phyloP scores from a whole-genome alignment of 2,888 invertebrate species.

The Sphaerophoria taeniata region DNA sequence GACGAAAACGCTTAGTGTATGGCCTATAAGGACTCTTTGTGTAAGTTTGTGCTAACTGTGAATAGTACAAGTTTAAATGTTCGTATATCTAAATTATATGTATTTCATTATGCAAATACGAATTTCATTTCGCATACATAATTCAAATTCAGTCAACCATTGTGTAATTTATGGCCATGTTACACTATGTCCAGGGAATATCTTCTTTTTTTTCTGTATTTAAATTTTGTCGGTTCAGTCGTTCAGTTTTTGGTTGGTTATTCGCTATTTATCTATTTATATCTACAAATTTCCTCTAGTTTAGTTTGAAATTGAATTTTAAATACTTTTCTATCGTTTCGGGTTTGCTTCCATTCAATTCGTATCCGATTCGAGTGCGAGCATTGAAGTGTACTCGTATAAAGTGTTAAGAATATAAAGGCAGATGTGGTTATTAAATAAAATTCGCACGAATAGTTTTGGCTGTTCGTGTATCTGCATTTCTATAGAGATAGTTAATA shows the following conservation, averaged over 20 bases:
- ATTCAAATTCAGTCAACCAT: slow-evolving; percentile 73
- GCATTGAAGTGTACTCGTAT: too few relatives aligned
- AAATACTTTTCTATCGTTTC: slow-evolving; percentile 65
- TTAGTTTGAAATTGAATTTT: slow-evolving; percentile 62
- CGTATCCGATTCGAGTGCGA: neutral
- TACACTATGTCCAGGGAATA: slow-evolving; percentile 52
- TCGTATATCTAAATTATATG: slow-evolving; percentile 1
- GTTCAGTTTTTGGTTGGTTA: slow-evolving; percentile 2
- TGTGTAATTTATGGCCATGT: slow-evolving; percentile 67
- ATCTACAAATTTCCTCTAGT: slow-evolving; percentile 21
- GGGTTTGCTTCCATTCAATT: neutral
- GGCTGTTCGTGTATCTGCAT: slow-evolving; percentile 16
- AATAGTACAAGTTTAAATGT: neutral
- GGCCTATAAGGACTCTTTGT: slow-evolving; percentile 35
- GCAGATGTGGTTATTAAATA: slow-evolving; percentile 69
- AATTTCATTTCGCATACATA: slow-evolving; percentile 69
- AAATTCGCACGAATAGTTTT: slow-evolving; percentile 60
- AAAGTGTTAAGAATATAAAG: slow-evolving; percentile 45
- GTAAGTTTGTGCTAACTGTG: neutral
- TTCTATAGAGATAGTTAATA: too few relatives aligned
- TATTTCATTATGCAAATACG: slow-evolving; percentile 68
- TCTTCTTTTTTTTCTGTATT: slow-evolving; percentile 24
- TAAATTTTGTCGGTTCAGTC: slow-evolving; percentile 30
- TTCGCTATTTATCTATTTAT: neutral
- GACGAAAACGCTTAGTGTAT: slow-evolving; percentile 64